Conservation (phyloP, 2,113 vertebrate species). For the Tylochromis polylepis region DNA sequence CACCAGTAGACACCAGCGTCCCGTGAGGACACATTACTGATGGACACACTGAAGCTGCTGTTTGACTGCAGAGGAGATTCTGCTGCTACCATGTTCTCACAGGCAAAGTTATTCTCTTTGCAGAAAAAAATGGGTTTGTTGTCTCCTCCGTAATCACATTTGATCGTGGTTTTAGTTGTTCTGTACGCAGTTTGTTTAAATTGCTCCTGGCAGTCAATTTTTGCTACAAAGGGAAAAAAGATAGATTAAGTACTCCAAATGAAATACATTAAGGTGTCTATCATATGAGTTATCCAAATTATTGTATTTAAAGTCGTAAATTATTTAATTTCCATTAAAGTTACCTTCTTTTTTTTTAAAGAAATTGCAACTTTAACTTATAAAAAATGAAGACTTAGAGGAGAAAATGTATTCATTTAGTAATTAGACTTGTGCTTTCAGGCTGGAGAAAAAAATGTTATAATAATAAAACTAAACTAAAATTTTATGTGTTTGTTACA, state of each 20-base stretch:
- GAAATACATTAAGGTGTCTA: neutral
- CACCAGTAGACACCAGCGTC: constrained; percentile 10
- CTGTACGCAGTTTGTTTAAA: accelerated
- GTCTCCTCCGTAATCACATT: neutral
- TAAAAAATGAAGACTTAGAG: neutral
- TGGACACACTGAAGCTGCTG: neutral
- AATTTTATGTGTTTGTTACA: neutral
- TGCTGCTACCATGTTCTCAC: neutral
- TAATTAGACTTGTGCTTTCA: neutral
- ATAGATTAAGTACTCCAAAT: accelerated
- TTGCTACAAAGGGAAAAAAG: neutral
- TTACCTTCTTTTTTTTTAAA: neutral
- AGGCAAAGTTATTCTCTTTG: neutral
- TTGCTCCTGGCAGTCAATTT: accelerated
- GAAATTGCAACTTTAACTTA: accelerated
- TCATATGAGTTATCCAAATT: neutral
- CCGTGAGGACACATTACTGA: neutral
- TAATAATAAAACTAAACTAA: neutral
- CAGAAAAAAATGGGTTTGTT: neutral
- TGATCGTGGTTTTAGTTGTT: neutral
- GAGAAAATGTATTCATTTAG: neutral
- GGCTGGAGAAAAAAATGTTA: neutral
- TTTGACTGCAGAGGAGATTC: accelerated
- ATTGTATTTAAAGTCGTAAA: neutral
- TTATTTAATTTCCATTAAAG: accelerated